A percentile compares a stretch with the other conserved stretches of the same genome.
Conservation (phyloP, 2,113 vertebrate species). For the Rhinoderma darwinii region DNA sequence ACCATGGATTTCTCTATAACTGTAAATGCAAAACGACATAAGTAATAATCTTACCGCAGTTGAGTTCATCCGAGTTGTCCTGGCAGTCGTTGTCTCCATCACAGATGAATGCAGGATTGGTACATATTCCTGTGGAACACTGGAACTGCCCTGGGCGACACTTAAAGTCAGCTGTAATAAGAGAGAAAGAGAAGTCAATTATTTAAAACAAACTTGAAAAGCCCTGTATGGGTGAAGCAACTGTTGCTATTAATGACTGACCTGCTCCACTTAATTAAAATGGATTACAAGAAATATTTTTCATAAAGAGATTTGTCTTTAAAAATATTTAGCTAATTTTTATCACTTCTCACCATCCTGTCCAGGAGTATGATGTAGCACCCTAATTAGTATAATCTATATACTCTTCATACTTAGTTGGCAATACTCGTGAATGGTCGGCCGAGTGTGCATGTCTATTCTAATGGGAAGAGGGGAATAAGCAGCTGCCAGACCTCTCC, state of each 20-base stretch:
- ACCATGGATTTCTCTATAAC: not conserved
- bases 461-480: not conserved
- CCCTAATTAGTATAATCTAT: no score
- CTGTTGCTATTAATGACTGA: no score
- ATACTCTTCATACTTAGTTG: not conserved
- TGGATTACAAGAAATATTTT: not conserved
- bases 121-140: slow-evolving; percentile 95
- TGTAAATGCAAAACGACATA: not conserved
- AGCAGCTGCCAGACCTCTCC: not conserved
- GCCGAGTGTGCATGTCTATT: not conserved
- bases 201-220: not conserved
- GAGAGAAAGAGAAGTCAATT: not conserved
- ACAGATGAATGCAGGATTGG: slow-evolving; percentile 97
- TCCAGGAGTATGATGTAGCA: not conserved
- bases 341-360: not conserved
- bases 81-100: slow-evolving; percentile 98
- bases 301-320: not conserved
- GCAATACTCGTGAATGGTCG: not conserved
- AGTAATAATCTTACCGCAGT: slow-evolving; percentile 81
- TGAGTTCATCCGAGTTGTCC: slow-evolving; percentile 94
- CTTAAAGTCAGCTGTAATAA: slow-evolving; percentile 86
- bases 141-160: slow-evolving; percentile 96
- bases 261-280: not conserved
- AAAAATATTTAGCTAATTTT: not conserved
- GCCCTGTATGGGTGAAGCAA: not conserved